Evolutionary conservation across 1,140 invertebrate genomes (phyloP), one percentile per base, ranked within the genome.

Genomic region (Ridgeia piscesae): DNA sequence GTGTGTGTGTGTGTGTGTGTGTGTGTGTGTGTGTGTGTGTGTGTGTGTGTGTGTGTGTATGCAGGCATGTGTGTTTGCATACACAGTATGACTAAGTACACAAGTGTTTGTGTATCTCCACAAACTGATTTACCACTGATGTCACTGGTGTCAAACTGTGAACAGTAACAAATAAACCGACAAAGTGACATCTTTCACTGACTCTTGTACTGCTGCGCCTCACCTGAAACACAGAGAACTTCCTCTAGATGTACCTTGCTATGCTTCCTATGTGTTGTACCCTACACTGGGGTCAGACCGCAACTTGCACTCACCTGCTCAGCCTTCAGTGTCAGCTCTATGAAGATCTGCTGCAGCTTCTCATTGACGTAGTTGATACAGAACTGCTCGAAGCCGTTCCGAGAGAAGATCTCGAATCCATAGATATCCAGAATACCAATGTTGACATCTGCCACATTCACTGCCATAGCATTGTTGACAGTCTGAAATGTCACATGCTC

Each of bases 351-450:
- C 94, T 98, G 97, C n/a, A 98, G 96, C 95, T 98, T 97, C 95
- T 98, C 97, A 95, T 98, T 98, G 92, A 99, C 99, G 96, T 98
- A 99, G 96, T 99, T 99, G 92, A 99, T 99, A 96, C 98, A 99
- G 95, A 99, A 98, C 95, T 98, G 96, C 95, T 98, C 98, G 96
- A 98, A 98, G 92, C 96, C 97, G 95, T 97, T 97, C 94, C 96
- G 96, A 88, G 96, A 95, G 94, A 97, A 97, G 91, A 97, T 97
- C 95, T 97, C 97, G 95, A 97, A 97, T 9, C 97, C 97, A 94
- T 97, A 97, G 94, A 97, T 97, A 94, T 97, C 97, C 92, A 97
- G 94, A 94, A 97, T 97, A 34, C 97, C 97, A 90, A 97, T 95
- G 92, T 95, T 95, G 42, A 96, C 95, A 27, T 96, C 96, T 50